Evolutionary conservation across 2,113 vertebrate genomes (phyloP), one percentile per base, ranked within the genome.

Genomic region (Columba janthina): DNA sequence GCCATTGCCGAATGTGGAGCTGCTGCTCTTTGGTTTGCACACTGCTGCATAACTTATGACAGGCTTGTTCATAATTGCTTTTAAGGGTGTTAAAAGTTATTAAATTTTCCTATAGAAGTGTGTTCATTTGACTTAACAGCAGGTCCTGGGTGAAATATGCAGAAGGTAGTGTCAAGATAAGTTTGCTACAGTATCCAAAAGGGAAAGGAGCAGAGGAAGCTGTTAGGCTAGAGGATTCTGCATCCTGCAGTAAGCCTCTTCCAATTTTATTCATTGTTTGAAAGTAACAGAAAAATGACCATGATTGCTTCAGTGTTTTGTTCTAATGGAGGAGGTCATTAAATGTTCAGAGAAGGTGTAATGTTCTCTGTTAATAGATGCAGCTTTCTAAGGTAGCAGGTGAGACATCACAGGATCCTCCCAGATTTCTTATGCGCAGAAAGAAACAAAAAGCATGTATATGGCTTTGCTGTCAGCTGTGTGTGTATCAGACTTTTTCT

Each of bases 1-100:
- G 20, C 54, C 51, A 9, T 61, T 78, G 46, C 42, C 51, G 61
- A 5, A 57, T 12, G 11, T 51, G 56, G 19, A 57, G 31, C 28
- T 85, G 14, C 61, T 78, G 51, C 66, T 71, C 36, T 19, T 31
- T 64, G 0, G 0, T 51, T 75, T 69, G 71, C 69, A 31, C 0
- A 0, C 21, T 50, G 13, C 64, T 51, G 10, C 2, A 1, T 31
- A 44, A 51, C 7, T 53, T 29, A 9, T 3, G 31, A 34, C 0
- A 1, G 10, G 42, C 32, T 25, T 44, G 31, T 32, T 74, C 28
- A 9, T 46, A 56, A 25, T 12, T 79, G 31, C 57, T 54, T 46
- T 54, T 75, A 36, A 78, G 38, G 2, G 28, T 54, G 24, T 74
- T 74, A 48, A 48, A 24, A 44, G 31, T 67, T 66, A 31, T 11